Evolutionary conservation across 2,113 vertebrate species (phyloP).

Genomic region (Alosa alosa): DNA sequence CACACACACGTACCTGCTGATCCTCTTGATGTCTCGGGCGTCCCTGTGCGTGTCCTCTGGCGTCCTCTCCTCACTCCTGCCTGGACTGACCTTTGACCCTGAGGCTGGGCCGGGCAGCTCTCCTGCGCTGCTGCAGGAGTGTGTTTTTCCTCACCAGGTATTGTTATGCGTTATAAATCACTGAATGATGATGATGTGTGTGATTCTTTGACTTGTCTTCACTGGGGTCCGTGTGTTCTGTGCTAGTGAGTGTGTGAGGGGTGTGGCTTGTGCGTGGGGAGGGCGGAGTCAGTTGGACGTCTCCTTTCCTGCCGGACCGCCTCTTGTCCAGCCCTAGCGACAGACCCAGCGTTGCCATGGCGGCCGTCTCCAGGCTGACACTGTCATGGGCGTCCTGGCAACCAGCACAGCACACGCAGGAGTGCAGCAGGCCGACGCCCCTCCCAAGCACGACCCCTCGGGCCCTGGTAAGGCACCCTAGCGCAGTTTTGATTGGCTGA

Average conservation of each 20-base stretch:
- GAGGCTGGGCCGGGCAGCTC: slow-evolving; percentile 76
- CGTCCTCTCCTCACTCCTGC: slow-evolving; percentile 54
- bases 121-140: slow-evolving; percentile 54
- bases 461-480: too few species aligned
- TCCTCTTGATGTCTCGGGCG: slow-evolving; percentile 32
- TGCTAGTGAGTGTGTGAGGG: neutral
- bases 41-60: slow-evolving; percentile 55
- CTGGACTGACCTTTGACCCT: slow-evolving; percentile 55
- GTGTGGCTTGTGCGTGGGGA: slow-evolving; percentile 35
- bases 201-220: neutral
- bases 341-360: slow-evolving; percentile 53
- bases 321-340: slow-evolving; percentile 59
- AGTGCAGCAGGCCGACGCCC: slow-evolving; percentile 86
- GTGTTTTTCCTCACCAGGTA: slow-evolving; percentile 21
- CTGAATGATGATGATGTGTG: too few species aligned
- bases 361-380: slow-evolving; percentile 49
- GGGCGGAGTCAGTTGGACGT: slow-evolving; percentile 39
- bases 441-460: slow-evolving; percentile 75
- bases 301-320: neutral
- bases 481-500: slow-evolving; percentile 70
- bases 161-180: too few species aligned
- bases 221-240: slow-evolving; percentile 57
- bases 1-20: slow-evolving; percentile 50
- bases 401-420: slow-evolving; percentile 89
- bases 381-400: slow-evolving; percentile 76